phyloP scores from a whole-genome alignment of 2,113 vertebrate genomes.

The Archilochus colubris region DNA sequence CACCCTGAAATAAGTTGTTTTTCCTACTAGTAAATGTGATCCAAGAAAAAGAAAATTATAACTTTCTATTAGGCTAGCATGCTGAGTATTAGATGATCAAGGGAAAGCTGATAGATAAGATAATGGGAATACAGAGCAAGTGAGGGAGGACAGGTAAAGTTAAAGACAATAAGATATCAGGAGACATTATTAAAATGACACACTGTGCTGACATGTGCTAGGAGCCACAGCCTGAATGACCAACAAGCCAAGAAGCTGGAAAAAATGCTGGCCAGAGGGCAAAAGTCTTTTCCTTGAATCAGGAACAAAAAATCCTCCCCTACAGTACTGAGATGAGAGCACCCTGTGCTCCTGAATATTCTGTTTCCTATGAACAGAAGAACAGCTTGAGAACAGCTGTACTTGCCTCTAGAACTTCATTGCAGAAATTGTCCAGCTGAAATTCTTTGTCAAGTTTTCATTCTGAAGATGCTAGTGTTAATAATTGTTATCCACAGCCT shows the following conservation, averaged over 20 bases:
- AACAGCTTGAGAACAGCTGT: background rate
- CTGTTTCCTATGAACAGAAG: background rate
- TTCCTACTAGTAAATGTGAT: background rate
- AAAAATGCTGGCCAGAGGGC: background rate
- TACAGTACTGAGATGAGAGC: background rate
- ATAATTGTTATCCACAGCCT: background rate
- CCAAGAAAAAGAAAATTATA: background rate
- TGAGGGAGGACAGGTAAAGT: background rate
- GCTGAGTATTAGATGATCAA: background rate
- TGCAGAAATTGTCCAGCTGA: background rate
- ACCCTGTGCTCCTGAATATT: background rate
- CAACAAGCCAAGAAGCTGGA: background rate
- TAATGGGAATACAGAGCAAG: background rate
- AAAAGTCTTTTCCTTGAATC: background rate
- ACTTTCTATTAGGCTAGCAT: background rate
- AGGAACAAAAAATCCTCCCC: background rate
- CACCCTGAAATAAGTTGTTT: background rate
- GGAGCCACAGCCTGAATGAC: background rate
- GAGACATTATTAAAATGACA: background rate
- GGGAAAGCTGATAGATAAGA: background rate
- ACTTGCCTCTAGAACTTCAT: background rate
- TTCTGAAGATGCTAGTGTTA: background rate
- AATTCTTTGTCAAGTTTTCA: background rate
- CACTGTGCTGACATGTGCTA: background rate
- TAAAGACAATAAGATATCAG: background rate